Conservation (phyloP, 2,797 vertebrate genomes). For the Clarias platycephalus region DNA sequence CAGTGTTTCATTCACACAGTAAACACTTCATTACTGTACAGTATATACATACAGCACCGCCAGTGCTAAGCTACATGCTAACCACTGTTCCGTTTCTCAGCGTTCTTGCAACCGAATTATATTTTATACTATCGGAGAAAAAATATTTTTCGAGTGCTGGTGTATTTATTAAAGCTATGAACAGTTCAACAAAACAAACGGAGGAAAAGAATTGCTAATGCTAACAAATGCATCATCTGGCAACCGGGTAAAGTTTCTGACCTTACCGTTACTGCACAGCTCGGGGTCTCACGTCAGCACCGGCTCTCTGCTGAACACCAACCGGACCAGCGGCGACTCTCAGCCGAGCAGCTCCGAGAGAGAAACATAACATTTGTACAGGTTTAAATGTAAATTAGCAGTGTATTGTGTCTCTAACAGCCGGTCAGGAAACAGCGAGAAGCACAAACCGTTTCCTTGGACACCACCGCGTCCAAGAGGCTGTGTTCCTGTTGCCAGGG, state of each 20-base stretch:
- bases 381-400: background rate
- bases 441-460: slow-evolving; percentile 45
- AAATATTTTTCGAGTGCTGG: background rate
- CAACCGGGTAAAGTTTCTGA: background rate
- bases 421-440: slow-evolving; percentile 12
- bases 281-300: background rate
- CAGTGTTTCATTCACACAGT: background rate
- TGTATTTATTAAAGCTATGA: background rate
- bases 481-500: background rate
- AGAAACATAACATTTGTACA: background rate
- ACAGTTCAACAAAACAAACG: too few species aligned
- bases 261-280: background rate
- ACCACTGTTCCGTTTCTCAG: background rate
- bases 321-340: background rate
- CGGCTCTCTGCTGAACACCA: background rate
- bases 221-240: too few species aligned
- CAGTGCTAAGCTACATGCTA: slow-evolving; percentile 18
- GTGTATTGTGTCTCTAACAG: slow-evolving; percentile 6
- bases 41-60: background rate
- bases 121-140: background rate
- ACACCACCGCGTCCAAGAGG: background rate
- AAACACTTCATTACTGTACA: background rate
- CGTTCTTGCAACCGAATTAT: too few species aligned
- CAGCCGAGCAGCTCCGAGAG: background rate
- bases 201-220: background rate